These are phyloP conservation scores for Eudyptes chrysolophus DNA, from an alignment of 2,113 vertebrate species.

Conservation along the genomic window DNA sequence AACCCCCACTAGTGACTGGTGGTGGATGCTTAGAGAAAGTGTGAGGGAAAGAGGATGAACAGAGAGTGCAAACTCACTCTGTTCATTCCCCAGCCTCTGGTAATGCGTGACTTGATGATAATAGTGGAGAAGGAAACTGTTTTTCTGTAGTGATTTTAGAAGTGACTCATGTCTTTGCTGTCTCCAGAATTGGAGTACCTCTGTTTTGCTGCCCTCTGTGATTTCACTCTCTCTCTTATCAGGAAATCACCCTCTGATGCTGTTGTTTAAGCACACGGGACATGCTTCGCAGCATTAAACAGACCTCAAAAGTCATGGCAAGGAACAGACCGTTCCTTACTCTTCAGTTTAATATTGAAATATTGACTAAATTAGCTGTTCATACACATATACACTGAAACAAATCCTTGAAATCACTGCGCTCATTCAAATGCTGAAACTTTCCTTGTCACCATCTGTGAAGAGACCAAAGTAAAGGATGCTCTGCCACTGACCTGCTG, in stretches of 20 bases:
- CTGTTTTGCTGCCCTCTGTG: background rate
- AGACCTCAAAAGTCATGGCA: background rate
- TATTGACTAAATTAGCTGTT: background rate
- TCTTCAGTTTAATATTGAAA: background rate
- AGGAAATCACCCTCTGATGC: background rate
- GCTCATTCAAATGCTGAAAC: background rate
- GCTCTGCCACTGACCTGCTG: background rate
- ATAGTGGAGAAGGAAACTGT: background rate
- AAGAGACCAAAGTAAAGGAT: background rate
- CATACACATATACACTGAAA: background rate
- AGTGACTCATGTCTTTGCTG: background rate
- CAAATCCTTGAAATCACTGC: background rate
- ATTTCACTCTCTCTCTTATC: background rate
- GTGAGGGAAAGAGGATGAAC: background rate
- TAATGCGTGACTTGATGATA: background rate
- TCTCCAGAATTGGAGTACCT: background rate
- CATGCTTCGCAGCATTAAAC: background rate
- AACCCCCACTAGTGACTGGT: rapidly evolving
- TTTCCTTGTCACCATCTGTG: background rate
- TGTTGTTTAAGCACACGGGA: background rate
- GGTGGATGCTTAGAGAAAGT: background rate
- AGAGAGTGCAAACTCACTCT: background rate
- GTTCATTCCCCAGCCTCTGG: background rate
- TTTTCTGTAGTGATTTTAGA: background rate
- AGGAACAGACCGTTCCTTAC: background rate